Conservation (phyloP, 2,113 vertebrate species). For the Megaceryle torquata region DNA sequence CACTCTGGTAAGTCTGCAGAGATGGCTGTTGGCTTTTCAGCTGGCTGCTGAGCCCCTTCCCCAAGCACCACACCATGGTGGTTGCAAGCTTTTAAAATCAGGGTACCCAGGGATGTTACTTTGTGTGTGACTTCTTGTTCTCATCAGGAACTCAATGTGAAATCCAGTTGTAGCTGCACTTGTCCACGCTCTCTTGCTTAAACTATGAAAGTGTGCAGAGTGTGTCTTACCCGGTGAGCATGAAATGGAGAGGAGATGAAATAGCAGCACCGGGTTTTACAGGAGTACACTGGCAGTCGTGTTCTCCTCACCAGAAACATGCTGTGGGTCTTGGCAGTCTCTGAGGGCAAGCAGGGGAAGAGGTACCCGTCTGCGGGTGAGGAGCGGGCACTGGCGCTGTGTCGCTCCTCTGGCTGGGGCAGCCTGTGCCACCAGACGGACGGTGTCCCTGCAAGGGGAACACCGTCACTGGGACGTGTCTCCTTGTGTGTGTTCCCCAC, state of each 20-base stretch:
- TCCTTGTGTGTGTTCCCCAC: background rate
- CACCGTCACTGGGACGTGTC: too few species aligned
- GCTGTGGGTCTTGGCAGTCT: background rate
- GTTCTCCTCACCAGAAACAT: background rate
- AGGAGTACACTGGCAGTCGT: background rate
- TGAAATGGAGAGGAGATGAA: background rate
- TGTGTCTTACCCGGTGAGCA: background rate
- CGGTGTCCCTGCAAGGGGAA: fast-evolving
- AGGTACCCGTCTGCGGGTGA: background rate
- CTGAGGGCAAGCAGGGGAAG: background rate
- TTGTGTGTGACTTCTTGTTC: fast-evolving
- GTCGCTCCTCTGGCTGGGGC: background rate
- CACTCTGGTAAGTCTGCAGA: background rate
- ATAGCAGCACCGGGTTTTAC: background rate
- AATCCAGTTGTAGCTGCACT: background rate
- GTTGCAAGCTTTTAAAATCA: background rate
- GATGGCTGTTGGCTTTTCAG: too few species aligned
- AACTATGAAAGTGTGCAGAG: background rate
- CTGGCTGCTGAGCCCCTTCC: background rate
- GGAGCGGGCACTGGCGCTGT: background rate
- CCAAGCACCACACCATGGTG: background rate
- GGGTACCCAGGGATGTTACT: background rate
- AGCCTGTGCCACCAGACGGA: background rate
- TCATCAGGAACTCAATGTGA: background rate
- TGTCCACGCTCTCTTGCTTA: background rate